These are phyloP conservation scores for Pterophyllum scalare DNA, from an alignment of 2,113 vertebrate species.

Conservation along the genomic window DNA sequence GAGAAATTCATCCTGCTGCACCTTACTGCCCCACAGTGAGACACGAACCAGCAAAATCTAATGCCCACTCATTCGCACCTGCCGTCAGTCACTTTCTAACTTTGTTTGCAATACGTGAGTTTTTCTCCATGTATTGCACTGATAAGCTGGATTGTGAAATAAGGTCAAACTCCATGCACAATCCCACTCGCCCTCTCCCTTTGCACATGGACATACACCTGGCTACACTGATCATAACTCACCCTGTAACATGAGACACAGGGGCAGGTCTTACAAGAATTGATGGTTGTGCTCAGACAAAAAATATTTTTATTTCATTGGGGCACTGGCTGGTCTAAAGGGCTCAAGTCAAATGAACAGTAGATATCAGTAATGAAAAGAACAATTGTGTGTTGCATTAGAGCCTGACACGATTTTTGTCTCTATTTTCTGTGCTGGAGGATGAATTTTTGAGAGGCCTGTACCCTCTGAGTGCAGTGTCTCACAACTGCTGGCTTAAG, in stretches of 20 bases:
- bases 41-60: background rate
- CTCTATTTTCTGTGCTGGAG: background rate
- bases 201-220: background rate
- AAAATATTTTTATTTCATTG: background rate
- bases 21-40: background rate
- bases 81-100: background rate
- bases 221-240: background rate
- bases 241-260: background rate
- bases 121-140: background rate
- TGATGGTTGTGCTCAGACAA: background rate
- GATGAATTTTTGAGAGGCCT: background rate
- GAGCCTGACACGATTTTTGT: background rate
- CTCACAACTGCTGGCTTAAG: conserved; percentile 1
- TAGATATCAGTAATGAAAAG: background rate
- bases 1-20: conserved; percentile 16
- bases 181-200: background rate
- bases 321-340: background rate
- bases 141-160: background rate
- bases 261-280: background rate
- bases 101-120: background rate
- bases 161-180: background rate
- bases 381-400: background rate
- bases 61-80: background rate
- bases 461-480: background rate
- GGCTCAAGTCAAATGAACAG: background rate